A percentile compares a stretch with the other conserved stretches of the same genome.
These are phyloP conservation scores for Eupithecia centaureata DNA, from an alignment of 2,888 invertebrate genomes.

Conservation along the genomic window DNA sequence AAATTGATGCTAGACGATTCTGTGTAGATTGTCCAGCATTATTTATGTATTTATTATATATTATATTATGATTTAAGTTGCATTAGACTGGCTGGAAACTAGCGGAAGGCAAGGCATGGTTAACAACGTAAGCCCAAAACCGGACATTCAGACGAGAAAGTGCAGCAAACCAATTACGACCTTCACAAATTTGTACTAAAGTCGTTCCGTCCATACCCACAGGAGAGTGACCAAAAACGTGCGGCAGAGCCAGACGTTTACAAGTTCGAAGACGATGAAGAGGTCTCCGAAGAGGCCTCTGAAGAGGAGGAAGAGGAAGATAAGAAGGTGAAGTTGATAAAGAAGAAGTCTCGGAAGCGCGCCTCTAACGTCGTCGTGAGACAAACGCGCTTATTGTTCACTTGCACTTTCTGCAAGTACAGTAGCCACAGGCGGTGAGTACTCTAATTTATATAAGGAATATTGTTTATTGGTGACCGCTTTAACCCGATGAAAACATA, in stretches of 20 bases:
- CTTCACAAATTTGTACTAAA: neutral
- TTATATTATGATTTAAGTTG: too few relatives aligned
- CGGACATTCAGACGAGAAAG: neutral
- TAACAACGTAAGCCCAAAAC: neutral
- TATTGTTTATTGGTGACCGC: neutral
- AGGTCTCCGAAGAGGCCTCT: slow-evolving; percentile 68
- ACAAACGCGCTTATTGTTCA: slow-evolving; percentile 86
- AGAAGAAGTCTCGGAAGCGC: slow-evolving; percentile 62
- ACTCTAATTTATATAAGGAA: neutral
- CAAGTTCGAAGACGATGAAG: slow-evolving; percentile 88
- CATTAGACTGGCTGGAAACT: neutral
- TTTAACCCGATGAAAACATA: too few relatives aligned
- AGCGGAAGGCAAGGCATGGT: neutral
- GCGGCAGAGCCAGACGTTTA: slow-evolving; percentile 81
- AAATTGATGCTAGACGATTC: too few relatives aligned
- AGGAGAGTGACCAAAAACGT: neutral
- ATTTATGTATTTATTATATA: too few relatives aligned
- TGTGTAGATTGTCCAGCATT: too few relatives aligned
- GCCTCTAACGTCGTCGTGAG: neutral
- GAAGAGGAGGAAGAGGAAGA: slow-evolving; percentile 83
- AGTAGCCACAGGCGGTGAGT: slow-evolving; percentile 91
- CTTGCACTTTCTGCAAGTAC: slow-evolving; percentile 96
- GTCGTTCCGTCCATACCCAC: neutral
- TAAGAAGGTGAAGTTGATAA: slow-evolving; percentile 61
- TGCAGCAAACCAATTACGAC: neutral